Percentiles rank a stretch among this genome's conserved stretches.
Conservation (phyloP, 2,888 invertebrate genomes). For the Heliconius cydno region DNA sequence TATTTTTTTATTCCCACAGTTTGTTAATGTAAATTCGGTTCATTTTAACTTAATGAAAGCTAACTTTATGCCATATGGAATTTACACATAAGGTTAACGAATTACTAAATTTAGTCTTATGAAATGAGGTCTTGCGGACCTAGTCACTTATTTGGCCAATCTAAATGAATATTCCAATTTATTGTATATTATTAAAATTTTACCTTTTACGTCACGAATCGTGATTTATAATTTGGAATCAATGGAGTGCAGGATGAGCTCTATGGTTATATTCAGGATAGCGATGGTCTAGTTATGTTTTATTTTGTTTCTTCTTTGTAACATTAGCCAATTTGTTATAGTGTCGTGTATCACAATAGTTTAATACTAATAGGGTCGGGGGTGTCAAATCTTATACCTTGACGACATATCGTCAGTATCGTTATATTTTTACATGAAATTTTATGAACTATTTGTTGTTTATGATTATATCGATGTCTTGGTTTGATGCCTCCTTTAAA, state of each 20-base stretch:
- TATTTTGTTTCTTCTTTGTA: constrained; percentile 78
- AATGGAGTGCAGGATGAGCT: constrained; percentile 82
- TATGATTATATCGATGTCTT: constrained; percentile 78
- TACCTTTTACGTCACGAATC: constrained; percentile 72
- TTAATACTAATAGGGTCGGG: constrained; percentile 79
- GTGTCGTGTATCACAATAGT: constrained; percentile 83
- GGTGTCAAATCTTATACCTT: constrained; percentile 82
- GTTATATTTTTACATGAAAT: constrained; percentile 80
- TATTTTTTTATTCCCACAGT: not conserved
- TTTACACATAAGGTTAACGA: constrained; percentile 83
- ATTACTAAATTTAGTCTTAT: constrained; percentile 83
- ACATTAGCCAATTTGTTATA: constrained; percentile 83
- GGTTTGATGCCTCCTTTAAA: constrained; percentile 83
- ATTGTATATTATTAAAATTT: constrained; percentile 78
- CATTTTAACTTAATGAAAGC: constrained; percentile 80
- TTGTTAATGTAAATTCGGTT: constrained; percentile 27
- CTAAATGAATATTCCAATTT: constrained; percentile 82
- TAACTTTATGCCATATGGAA: constrained; percentile 84
- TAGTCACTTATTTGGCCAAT: constrained; percentile 83
- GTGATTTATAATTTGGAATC: constrained; percentile 76
- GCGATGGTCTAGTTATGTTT: constrained; percentile 82
- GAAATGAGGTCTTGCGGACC: constrained; percentile 79
- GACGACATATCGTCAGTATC: constrained; percentile 70
- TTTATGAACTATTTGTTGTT: constrained; percentile 81
- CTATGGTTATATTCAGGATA: constrained; percentile 79